Percentiles rank a stretch among this genome's conserved stretches.
phyloP scores from a whole-genome alignment of 2,797 vertebrate species.

The Pangasius djambal region DNA sequence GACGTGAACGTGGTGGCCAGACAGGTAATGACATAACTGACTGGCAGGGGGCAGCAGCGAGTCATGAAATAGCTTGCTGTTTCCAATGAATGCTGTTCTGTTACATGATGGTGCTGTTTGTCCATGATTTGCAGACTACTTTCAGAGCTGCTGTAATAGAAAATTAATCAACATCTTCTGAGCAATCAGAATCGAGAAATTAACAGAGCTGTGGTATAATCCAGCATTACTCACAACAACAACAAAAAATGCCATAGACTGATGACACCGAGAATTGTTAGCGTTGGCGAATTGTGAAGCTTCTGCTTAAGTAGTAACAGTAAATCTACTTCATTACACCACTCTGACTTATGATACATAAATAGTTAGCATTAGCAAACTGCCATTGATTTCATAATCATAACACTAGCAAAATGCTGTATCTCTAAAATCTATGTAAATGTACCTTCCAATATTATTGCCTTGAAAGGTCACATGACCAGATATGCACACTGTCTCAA shows the following conservation, averaged over 20 bases:
- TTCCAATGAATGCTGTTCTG: background rate
- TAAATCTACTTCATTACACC: background rate
- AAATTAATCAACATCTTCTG: background rate
- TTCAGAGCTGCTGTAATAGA: background rate
- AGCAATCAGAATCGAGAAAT: background rate
- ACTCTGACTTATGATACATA: background rate
- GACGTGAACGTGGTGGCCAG: constrained; percentile 77
- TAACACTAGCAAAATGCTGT: background rate
- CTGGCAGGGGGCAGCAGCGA: constrained; percentile 30
- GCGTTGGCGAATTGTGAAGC: background rate
- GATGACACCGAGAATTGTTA: background rate
- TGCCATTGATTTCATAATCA: background rate
- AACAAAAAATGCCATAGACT: background rate
- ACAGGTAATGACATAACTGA: constrained; percentile 67
- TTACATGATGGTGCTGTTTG: background rate
- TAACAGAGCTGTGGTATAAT: background rate
- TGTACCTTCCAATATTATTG: background rate
- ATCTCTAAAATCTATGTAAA: background rate
- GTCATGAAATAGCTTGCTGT: background rate
- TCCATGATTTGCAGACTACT: background rate
- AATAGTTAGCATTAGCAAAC: background rate
- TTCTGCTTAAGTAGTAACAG: background rate
- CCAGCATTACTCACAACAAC: background rate
- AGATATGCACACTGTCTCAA: background rate
- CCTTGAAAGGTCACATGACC: background rate